Conservation (phyloP, 2,888 invertebrate species). For the Leucophenga montana region DNA sequence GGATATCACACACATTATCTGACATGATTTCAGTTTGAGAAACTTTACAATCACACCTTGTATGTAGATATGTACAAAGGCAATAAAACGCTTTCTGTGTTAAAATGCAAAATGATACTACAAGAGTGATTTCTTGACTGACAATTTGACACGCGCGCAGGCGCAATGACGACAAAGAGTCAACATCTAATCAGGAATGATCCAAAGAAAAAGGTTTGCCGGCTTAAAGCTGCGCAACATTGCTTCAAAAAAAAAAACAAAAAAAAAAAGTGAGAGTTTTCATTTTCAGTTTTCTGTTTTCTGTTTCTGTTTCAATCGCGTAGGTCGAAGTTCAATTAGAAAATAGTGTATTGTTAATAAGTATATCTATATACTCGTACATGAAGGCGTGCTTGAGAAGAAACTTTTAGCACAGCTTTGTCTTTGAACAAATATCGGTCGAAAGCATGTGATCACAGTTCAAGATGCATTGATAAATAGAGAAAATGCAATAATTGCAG, state of each 20-base stretch:
- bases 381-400: too few relatives aligned
- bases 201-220: background rate
- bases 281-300: background rate
- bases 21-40: background rate
- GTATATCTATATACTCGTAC: too few relatives aligned
- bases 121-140: constrained; percentile 44
- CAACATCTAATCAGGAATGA: background rate
- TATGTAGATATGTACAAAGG: background rate
- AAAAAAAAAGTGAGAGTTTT: constrained; percentile 50
- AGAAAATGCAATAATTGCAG: too few relatives aligned
- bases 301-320: too few relatives aligned
- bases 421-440: background rate
- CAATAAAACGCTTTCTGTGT: background rate
- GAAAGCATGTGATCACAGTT: constrained; percentile 26
- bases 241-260: constrained; percentile 30
- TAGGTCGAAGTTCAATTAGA: too few relatives aligned
- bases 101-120: constrained; percentile 9
- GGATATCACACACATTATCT: too few relatives aligned
- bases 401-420: too few relatives aligned
- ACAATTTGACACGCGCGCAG: constrained; percentile 49
- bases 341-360: too few relatives aligned
- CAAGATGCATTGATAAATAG: too few relatives aligned
- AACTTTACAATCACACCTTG: background rate
- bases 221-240: background rate
- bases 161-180: constrained; percentile 22